Evolutionary conservation across 1,140 invertebrate species (phyloP), one percentile per base, ranked within the genome.

Genomic region (Heliconius hewitsoni): DNA sequence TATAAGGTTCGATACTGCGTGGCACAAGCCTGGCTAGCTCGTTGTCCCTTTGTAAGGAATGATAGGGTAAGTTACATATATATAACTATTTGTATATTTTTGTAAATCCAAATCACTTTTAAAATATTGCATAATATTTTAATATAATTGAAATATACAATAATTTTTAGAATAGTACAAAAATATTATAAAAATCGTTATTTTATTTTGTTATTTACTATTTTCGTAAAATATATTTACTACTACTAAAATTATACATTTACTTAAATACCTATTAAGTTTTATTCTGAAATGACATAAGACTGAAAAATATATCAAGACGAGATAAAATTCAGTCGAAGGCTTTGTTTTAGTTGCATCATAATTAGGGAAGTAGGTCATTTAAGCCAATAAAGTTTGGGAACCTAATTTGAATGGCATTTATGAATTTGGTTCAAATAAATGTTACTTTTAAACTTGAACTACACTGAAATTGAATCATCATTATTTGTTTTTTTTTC

Each of bases 1-100:
- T 73, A 91, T 90, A 88, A 87, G 90, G 86, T 93, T 91, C 85
- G 84, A 92, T 87, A 90, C 85, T 78, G 91, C 91, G 86, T 93
- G 91, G 91, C 91, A 92, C 81, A 91, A 91, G 90, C 91, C 91
- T 76, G 91, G 90, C 78, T 93, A 93, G 90, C 84, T 88, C 80
- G 85, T 81, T 85, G 42, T 81, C 84, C 83, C 86, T 86, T 89
- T 89, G 89, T 89, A 78, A 86, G 89, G 83, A 91, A 93, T 93
- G 91, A 90, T 82, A 91, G 82, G 91, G 91, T 93, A 76, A 93
- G 91, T 91, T 16, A 27, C 8, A 57, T 57, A 11, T 57, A 37
- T 37, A 0, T 37, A 18, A 52, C 18, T 30, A 6, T 66, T 0
- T 60, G 0, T 23, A 23, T 5, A 66, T 66, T 66, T 60, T 13